phyloP scores from a whole-genome alignment of 1,140 invertebrate genomes.

The Cherax destructor region DNA sequence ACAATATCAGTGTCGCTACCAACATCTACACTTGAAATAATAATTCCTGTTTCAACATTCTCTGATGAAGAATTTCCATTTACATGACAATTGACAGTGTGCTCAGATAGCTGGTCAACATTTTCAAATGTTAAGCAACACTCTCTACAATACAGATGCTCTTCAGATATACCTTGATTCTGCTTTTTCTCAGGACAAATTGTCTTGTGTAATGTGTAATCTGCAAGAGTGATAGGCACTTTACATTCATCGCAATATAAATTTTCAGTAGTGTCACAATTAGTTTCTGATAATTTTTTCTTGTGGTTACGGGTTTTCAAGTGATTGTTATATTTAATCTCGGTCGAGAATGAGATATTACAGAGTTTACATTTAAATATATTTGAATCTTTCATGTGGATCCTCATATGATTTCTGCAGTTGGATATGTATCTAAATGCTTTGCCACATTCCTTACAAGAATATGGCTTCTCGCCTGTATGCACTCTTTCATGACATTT shows the following conservation, averaged over 20 bases:
- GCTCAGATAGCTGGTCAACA: slow-evolving; percentile 48
- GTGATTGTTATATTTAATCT: slow-evolving; percentile 42
- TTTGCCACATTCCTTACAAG: slow-evolving; percentile 48
- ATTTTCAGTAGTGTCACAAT: not conserved
- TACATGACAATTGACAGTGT: slow-evolving; percentile 26
- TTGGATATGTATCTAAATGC: slow-evolving; percentile 40
- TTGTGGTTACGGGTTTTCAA: slow-evolving; percentile 47
- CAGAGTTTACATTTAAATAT: slow-evolving; percentile 9
- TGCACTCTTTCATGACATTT: slow-evolving; percentile 52
- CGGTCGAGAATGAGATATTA: slow-evolving; percentile 38
- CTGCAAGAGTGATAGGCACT: not conserved
- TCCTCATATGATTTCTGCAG: slow-evolving; percentile 41
- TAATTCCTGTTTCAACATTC: not conserved
- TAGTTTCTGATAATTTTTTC: slow-evolving; percentile 3
- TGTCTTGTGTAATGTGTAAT: slow-evolving; percentile 17
- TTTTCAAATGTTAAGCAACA: slow-evolving; percentile 33
- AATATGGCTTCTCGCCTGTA: slow-evolving; percentile 52
- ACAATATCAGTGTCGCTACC: slow-evolving; percentile 1
- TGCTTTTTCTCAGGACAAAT: slow-evolving; percentile 1
- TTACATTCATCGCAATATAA: slow-evolving; percentile 23
- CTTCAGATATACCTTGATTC: not conserved
- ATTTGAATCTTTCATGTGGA: slow-evolving; percentile 2
- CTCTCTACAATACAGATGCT: not conserved
- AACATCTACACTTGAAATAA: slow-evolving; percentile 15
- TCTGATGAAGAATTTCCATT: not conserved